Percentiles rank a stretch among this genome's conserved stretches.
Conservation (phyloP, 2,113 vertebrate species). For the Leiothrix lutea region DNA sequence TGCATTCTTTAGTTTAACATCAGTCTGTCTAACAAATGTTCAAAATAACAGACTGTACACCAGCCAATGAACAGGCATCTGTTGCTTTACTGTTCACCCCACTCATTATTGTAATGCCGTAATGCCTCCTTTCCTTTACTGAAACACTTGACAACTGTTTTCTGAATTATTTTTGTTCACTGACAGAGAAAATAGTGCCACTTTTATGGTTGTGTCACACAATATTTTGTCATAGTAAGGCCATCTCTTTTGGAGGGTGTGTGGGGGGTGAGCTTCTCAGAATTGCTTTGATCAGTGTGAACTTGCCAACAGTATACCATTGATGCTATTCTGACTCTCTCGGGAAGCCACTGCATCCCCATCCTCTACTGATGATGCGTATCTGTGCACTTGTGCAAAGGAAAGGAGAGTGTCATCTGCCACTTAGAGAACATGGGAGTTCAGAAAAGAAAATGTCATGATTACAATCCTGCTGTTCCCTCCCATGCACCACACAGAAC, state of each 20-base stretch:
- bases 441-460: background rate
- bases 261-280: background rate
- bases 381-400: conserved; percentile 9
- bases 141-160: background rate
- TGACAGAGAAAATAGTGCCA: background rate
- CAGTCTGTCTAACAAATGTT: background rate
- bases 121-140: background rate
- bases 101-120: background rate
- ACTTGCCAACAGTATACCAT: background rate
- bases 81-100: background rate
- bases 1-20: background rate
- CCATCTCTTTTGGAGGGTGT: background rate
- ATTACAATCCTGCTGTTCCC: background rate
- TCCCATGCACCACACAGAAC: background rate
- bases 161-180: background rate
- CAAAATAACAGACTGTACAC: background rate
- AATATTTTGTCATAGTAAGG: conserved; percentile 5
- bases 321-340: conserved; percentile 12
- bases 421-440: background rate
- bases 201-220: background rate
- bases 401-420: conserved; percentile 11
- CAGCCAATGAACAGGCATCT: background rate
- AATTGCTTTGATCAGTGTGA: conserved; percentile 43
- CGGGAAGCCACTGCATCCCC: background rate
- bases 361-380: conserved; percentile 30